Base-by-base conservation (phyloP, 2,888 invertebrate species). In the Saturnia pavonia region DNA sequence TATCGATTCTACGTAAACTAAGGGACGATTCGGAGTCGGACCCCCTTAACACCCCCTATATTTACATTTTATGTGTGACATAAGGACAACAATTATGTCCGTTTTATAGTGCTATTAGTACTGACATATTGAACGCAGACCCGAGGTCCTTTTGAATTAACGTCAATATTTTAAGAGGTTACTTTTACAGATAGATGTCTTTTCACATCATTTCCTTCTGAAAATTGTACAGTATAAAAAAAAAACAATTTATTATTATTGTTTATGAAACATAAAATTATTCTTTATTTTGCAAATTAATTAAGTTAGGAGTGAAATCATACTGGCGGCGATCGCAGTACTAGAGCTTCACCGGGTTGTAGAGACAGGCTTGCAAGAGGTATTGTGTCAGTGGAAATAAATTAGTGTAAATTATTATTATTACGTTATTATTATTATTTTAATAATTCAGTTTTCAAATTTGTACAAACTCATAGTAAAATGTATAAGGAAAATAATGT, bases 311-410 rank as follows among this genome's bases (percentile, higher is more conserved):
- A 34, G 54, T 54, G n/a, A 60, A 60, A 27, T 60, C 27, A 60
- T 14, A 60, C 57, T 27, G 85, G 78, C 0, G 81, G 77, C 0
- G 84, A 81, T 16, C 76, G 74, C 0, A 88, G 72, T 0, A 88
- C 80, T 8, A 90, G 42, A 0, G 86, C 86, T 74, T 90, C 89
- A 19, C 89, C 89, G 0, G 87, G 74, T 65, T 75, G 78, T 3
- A 89, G 78, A 1, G 77, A 79, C 19, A 87, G 60, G 2, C 70
- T 71, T 0, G 80, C 82, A 8, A 79, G 65, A 1, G 75, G 42
- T 22, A 88, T 73, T 1, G 73, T 68, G 42, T 77, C 73, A 22
- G 87, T 88, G 85, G 25, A 82, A 84, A 74, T 69, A 70, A 74
- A 72, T 71, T 70, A 14, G 14, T 22, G 22, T 34, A 4, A 34